Evolutionary conservation across 2,797 vertebrate genomes (phyloP).

Genomic region (Halcyon smyrnensis): DNA sequence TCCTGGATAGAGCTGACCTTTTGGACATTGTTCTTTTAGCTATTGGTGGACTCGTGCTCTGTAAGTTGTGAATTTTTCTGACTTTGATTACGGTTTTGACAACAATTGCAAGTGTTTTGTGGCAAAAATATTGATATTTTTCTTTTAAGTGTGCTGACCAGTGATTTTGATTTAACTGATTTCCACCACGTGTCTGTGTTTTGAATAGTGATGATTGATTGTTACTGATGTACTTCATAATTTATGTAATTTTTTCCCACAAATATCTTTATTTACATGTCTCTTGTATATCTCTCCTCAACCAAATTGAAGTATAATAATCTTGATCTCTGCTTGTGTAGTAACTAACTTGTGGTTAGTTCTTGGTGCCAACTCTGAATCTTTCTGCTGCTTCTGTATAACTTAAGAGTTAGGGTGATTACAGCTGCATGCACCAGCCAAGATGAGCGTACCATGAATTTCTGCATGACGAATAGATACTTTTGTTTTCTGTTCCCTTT

Average conservation of each 20-base stretch:
- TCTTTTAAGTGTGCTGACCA: neutral
- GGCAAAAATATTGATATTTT: neutral
- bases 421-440: neutral
- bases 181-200: neutral
- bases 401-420: neutral
- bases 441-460: neutral
- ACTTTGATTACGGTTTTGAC: neutral
- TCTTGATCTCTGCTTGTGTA: neutral
- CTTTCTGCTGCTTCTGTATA: neutral
- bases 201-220: neutral
- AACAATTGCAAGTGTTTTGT: neutral
- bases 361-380: neutral
- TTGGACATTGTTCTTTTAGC: neutral
- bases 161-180: neutral
- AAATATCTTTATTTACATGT: neutral
- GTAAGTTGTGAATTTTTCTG: neutral
- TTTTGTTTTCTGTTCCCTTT: neutral
- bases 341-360: neutral
- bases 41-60: neutral
- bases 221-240: neutral
- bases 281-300: neutral
- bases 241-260: neutral
- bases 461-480: neutral
- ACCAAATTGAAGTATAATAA: neutral
- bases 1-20: neutral